Evolutionary conservation across 92 coral and sea anemone species (phyloP).

Genomic region (Phenganax subtilis): DNA sequence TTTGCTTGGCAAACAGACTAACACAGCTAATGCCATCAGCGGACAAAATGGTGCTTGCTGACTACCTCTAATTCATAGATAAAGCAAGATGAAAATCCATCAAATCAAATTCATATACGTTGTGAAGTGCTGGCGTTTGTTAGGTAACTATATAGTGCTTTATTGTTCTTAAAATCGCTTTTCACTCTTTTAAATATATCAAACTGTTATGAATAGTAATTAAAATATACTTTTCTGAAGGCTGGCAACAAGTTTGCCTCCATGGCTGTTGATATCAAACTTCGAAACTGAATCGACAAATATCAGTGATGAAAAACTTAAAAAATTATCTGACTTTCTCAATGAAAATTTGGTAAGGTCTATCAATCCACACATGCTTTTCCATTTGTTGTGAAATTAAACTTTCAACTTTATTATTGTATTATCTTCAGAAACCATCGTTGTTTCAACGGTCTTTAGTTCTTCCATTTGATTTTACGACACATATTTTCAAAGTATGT

Average conservation of each 20-base stretch:
- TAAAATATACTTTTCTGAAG: not conserved
- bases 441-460: constrained; percentile 13
- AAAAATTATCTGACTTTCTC: constrained; percentile 5
- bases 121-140: constrained; percentile 18
- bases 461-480: constrained; percentile 34
- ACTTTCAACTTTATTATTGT: too few relatives aligned
- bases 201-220: not conserved
- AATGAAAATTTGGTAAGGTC: constrained; percentile 25
- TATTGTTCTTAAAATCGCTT: not conserved
- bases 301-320: not conserved
- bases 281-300: constrained; percentile 3
- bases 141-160: not conserved
- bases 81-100: not conserved
- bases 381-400: too few relatives aligned
- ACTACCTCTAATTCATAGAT: constrained; percentile 7
- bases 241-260: not conserved
- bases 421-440: constrained; percentile 13
- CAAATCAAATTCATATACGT: not conserved
- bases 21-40: not conserved
- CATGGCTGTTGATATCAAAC: not conserved
- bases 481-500: constrained; percentile 26
- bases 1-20: not conserved
- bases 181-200: too few relatives aligned
- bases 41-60: not conserved
- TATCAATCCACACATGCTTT: not conserved